A percentile compares a stretch with the other conserved stretches of the same genome.
These are phyloP conservation scores for Hirundo rustica DNA, from an alignment of 2,797 vertebrate genomes.

Conservation along the genomic window DNA sequence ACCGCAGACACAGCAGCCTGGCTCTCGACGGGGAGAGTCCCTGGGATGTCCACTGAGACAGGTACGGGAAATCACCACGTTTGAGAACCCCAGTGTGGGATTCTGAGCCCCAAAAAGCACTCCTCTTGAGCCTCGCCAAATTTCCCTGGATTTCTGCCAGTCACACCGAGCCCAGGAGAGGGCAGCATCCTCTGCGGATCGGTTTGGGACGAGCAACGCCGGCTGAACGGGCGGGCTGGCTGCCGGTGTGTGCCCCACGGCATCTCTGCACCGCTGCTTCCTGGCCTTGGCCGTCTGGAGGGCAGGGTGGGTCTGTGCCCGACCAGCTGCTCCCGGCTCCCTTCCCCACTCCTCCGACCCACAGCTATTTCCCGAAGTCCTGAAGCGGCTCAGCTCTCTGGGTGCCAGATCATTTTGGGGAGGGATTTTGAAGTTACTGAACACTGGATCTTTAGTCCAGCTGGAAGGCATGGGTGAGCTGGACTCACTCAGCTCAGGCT, in stretches of 20 bases:
- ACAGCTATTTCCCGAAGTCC: neutral
- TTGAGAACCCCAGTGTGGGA: accelerated
- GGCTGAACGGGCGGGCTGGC: neutral
- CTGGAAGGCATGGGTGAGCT: neutral
- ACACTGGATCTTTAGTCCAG: neutral
- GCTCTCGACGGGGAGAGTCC: neutral
- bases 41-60: neutral
- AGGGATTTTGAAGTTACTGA: neutral
- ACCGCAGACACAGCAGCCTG: neutral
- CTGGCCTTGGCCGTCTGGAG: neutral
- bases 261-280: neutral
- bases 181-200: constrained; percentile 30
- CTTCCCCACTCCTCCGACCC: neutral
- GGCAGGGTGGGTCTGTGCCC: neutral
- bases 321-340: neutral
- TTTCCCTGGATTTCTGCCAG: neutral
- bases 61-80: neutral
- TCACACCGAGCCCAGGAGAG: constrained; percentile 5
- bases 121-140: too few relatives aligned
- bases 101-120: neutral
- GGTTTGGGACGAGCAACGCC: neutral
- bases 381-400: neutral
- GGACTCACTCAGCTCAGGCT: neutral
- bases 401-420: accelerated
- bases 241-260: accelerated